These are phyloP conservation scores for Buphagus erythrorhynchus DNA, from an alignment of 2,797 vertebrate genomes.

Conservation along the genomic window DNA sequence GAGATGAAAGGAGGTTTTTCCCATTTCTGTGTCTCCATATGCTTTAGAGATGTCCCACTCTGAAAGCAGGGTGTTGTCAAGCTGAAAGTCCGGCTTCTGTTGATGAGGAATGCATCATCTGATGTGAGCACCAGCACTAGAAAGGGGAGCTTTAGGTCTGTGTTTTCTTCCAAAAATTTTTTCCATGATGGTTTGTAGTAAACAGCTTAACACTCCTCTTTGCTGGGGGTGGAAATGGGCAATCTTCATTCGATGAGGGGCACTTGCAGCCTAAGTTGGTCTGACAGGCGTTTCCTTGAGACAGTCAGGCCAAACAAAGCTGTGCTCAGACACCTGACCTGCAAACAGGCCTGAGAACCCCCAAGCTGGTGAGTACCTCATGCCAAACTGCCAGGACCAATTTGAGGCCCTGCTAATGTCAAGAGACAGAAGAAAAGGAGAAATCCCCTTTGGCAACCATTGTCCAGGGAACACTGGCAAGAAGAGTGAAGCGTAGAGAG, in stretches of 20 bases:
- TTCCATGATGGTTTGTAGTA: neutral
- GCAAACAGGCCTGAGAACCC: neutral
- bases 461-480: neutral
- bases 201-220: neutral
- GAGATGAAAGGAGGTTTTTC: neutral
- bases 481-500: neutral
- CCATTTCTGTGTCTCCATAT: neutral
- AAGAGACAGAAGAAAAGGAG: constrained; percentile 5
- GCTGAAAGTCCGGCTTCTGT: neutral
- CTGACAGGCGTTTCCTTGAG: neutral
- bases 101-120: neutral
- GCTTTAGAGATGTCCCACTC: neutral
- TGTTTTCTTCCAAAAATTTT: neutral
- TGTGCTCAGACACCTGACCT: neutral
- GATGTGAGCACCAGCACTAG: neutral
- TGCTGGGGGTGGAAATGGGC: neutral
- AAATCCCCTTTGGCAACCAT: constrained; percentile 10
- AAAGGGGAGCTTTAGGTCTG: neutral
- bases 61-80: neutral
- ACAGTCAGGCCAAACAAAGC: constrained; percentile 30
- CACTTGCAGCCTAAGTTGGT: neutral
- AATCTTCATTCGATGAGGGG: neutral
- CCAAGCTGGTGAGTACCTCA: neutral
- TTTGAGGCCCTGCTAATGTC: constrained; percentile 40
- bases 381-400: constrained; percentile 35